Conservation (phyloP, 2,888 invertebrate species). For the Pollenia labialis region DNA sequence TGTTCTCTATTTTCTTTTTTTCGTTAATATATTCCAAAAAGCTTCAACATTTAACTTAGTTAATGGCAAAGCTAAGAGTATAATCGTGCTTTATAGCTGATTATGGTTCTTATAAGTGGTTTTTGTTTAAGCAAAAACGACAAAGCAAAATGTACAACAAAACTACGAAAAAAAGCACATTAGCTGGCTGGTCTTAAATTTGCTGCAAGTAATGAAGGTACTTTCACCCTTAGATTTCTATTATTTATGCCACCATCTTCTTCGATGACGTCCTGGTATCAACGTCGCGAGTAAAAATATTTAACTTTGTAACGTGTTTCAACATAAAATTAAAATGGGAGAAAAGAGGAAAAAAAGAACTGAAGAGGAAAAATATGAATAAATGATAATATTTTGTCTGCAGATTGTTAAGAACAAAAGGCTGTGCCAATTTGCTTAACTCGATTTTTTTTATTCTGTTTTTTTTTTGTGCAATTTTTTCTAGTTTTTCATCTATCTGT, state of each 20-base stretch:
- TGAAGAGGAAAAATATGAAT: slow-evolving; percentile 52
- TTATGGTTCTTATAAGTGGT: slow-evolving; percentile 70
- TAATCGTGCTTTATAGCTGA: slow-evolving; percentile 73
- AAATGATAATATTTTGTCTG: slow-evolving; percentile 67
- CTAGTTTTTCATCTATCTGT: background rate
- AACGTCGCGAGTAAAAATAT: slow-evolving; percentile 44
- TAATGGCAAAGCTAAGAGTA: slow-evolving; percentile 67
- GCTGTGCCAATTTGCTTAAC: slow-evolving; percentile 61
- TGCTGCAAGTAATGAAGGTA: slow-evolving; percentile 68
- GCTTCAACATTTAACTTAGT: slow-evolving; percentile 64
- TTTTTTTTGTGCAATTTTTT: background rate
- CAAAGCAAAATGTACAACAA: slow-evolving; percentile 7
- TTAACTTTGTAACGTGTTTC: slow-evolving; percentile 62
- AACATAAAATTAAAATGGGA: slow-evolving; percentile 51
- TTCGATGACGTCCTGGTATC: slow-evolving; percentile 40
- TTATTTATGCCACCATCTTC: slow-evolving; percentile 39
- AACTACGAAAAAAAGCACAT: slow-evolving; percentile 57
- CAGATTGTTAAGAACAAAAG: slow-evolving; percentile 59
- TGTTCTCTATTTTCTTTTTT: background rate
- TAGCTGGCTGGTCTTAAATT: slow-evolving; percentile 64
- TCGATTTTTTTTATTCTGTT: slow-evolving; percentile 55
- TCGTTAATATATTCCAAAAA: slow-evolving; percentile 46
- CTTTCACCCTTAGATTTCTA: slow-evolving; percentile 49
- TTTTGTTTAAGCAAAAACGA: slow-evolving; percentile 48
- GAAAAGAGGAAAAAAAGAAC: background rate